These are phyloP conservation scores for Amphibalanus amphitrite DNA, from an alignment of 1,140 invertebrate species.

Conservation along the genomic window DNA sequence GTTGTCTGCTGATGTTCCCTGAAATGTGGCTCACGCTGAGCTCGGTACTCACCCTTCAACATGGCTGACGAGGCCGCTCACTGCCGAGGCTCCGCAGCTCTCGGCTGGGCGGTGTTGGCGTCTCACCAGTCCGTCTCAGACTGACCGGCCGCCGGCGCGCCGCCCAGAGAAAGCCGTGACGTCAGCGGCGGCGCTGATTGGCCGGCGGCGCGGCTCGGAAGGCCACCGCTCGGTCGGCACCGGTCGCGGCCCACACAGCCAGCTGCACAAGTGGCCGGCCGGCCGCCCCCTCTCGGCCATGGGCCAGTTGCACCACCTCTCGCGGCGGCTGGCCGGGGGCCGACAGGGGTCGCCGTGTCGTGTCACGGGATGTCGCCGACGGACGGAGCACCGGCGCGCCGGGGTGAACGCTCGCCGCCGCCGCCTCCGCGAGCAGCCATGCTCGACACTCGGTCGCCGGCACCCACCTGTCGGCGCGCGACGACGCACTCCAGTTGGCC, in stretches of 20 bases:
- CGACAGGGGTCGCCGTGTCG: no score
- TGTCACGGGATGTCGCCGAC: neutral
- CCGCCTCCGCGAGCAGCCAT: neutral
- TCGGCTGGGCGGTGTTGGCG: neutral
- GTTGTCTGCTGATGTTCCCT: neutral
- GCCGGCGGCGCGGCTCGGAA: neutral
- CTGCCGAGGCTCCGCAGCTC: neutral
- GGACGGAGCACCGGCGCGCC: neutral
- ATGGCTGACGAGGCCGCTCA: neutral
- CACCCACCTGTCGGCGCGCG: no score
- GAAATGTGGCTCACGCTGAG: neutral
- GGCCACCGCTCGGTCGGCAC: neutral
- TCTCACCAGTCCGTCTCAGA: neutral
- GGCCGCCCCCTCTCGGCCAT: neutral
- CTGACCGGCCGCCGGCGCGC: neutral
- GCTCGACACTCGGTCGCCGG: neutral
- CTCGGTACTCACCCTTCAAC: neutral
- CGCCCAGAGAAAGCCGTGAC: neutral
- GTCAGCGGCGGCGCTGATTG: neutral
- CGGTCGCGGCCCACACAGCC: neutral
- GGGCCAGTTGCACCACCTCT: neutral
- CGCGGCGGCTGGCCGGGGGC: no score
- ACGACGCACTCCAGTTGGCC: neutral
- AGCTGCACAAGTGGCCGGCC: neutral
- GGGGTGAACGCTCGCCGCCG: neutral